A percentile compares a stretch with the other conserved stretches of the same genome.
phyloP scores from a whole-genome alignment of 2,888 invertebrate species.

The Drosophila merina region DNA sequence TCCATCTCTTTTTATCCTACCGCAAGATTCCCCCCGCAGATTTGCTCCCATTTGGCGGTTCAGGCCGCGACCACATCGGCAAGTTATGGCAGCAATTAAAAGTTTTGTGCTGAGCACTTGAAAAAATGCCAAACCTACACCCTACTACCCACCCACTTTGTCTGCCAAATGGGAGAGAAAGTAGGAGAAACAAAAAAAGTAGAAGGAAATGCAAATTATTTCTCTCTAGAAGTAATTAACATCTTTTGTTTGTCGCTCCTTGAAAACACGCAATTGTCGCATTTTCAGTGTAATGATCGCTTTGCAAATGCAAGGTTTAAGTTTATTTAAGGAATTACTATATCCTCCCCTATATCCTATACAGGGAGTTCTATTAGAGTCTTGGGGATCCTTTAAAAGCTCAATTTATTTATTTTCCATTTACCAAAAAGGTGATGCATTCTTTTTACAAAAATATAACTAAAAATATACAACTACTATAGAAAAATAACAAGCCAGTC shows the following conservation, averaged over 20 bases:
- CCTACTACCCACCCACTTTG: not conserved
- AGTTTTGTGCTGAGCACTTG: conserved; percentile 56
- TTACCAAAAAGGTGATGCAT: no score
- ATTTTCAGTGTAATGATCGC: conserved; percentile 4
- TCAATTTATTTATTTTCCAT: no score
- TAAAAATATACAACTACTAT: no score
- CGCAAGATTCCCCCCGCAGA: conserved; percentile 19
- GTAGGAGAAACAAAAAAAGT: conserved; percentile 2
- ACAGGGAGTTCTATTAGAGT: no score
- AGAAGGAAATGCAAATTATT: conserved; percentile 22
- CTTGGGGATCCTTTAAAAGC: no score
- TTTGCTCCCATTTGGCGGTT: conserved; percentile 45
- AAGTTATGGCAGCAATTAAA: conserved; percentile 72
- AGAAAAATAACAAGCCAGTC: no score
- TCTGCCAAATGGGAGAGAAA: no score
- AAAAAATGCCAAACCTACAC: conserved; percentile 41
- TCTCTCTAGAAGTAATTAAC: conserved; percentile 23
- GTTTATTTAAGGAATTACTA: no score
- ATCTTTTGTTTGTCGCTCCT: conserved; percentile 29
- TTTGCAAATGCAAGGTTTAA: not conserved
- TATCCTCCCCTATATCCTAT: no score
- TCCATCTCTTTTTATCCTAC: not conserved
- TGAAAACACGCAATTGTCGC: conserved; percentile 22
- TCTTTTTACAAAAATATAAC: not conserved
- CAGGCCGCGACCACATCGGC: conserved; percentile 46